phyloP scores from a whole-genome alignment of 2,797 vertebrate species.

The Antrozous pallidus region DNA sequence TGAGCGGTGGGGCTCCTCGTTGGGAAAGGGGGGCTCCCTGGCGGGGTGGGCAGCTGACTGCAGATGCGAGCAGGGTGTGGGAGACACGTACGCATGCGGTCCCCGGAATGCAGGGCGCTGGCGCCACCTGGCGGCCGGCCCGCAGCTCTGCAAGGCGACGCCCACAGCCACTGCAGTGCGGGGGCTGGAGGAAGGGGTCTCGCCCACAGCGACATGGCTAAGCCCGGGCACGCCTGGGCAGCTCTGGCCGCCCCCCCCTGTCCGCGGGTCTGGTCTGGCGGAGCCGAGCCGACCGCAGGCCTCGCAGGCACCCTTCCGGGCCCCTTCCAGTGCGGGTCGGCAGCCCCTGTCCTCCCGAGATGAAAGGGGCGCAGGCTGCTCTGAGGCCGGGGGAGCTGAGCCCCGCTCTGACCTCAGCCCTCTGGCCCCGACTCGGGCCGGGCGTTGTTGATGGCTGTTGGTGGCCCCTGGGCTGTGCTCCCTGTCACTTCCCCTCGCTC shows the following conservation, averaged over 20 bases:
- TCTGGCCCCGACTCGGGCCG: background rate
- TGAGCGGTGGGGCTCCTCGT: background rate
- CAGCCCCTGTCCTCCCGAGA: background rate
- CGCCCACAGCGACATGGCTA: fast-evolving
- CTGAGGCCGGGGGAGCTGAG: fast-evolving
- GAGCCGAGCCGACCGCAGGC: background rate
- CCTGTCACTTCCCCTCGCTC: background rate
- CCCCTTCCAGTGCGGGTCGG: fast-evolving
- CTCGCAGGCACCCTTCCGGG: fast-evolving
- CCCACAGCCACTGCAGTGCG: fast-evolving
- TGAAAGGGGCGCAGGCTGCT: background rate
- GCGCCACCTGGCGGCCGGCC: background rate
- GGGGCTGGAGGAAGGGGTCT: fast-evolving
- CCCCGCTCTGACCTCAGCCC: fast-evolving
- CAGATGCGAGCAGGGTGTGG: background rate
- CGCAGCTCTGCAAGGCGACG: background rate
- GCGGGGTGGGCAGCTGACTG: background rate
- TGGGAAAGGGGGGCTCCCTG: background rate
- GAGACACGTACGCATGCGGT: fast-evolving
- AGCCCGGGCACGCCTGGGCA: background rate
- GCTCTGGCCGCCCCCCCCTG: background rate
- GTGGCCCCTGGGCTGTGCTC: background rate
- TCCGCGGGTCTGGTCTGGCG: background rate
- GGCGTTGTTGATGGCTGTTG: fast-evolving
- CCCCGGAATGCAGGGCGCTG: fast-evolving